Evolutionary conservation across 2,113 vertebrate species (phyloP).

Genomic region (Rana temporaria): DNA sequence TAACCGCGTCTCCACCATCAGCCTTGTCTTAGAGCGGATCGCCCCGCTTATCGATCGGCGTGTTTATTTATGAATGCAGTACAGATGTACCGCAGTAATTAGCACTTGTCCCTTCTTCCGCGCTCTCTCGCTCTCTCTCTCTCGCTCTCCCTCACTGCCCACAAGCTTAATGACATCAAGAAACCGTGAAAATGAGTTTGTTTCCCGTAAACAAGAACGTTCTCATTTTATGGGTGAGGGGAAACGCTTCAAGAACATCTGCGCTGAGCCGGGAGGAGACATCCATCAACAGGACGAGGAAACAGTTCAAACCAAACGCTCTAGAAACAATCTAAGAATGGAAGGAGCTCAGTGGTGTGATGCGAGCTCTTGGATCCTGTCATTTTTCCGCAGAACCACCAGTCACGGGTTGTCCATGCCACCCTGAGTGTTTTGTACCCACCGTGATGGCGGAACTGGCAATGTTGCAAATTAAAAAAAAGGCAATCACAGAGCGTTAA

Average conservation of each 20-base stretch:
- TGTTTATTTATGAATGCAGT: constrained; percentile 57
- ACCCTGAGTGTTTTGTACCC: too few species aligned
- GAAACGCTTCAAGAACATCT: constrained; percentile 10
- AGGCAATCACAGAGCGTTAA: too few species aligned
- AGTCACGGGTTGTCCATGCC: too few species aligned
- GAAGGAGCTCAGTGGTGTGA: background rate
- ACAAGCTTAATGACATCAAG: constrained; percentile 47
- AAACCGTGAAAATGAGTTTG: constrained; percentile 26
- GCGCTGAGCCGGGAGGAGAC: background rate
- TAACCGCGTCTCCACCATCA: background rate
- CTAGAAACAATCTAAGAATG: background rate
- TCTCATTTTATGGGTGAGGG: constrained; percentile 39
- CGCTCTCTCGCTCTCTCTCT: background rate
- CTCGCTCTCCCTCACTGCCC: constrained; percentile 31
- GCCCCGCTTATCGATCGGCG: constrained; percentile 31
- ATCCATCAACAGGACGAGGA: background rate
- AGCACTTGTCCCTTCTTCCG: constrained; percentile 29
- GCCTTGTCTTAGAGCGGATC: constrained; percentile 7
- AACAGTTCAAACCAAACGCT: background rate
- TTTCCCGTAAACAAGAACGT: constrained; percentile 42
- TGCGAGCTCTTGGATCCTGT: background rate
- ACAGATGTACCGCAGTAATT: constrained; percentile 52
- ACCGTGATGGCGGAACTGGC: too few species aligned
- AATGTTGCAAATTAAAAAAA: too few species aligned
- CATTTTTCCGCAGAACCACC: too few species aligned